Evolutionary conservation across 2,113 vertebrate species (phyloP).

Genomic region (Crotophaga sulcirostris): DNA sequence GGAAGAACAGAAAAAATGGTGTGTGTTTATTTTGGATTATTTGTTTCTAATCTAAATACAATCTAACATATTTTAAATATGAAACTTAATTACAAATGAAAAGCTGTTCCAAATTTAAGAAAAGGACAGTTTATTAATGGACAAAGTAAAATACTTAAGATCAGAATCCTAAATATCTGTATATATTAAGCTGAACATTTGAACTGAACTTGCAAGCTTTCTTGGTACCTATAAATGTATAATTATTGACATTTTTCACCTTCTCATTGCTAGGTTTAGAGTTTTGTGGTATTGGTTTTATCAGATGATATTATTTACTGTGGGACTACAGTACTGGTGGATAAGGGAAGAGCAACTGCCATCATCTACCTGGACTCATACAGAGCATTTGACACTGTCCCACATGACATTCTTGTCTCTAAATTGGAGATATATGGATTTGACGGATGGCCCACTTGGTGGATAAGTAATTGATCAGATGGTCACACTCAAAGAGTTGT

Average conservation of each 20-base stretch:
- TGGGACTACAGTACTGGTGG: no score
- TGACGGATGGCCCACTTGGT: no score
- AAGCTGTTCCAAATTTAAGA: background rate
- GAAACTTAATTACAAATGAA: background rate
- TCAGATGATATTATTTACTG: no score
- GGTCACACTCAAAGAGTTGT: no score
- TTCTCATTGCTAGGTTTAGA: no score
- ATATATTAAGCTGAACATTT: background rate
- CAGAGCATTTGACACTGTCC: no score
- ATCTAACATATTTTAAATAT: background rate
- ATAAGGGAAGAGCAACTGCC: no score
- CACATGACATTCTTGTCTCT: no score
- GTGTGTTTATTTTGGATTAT: background rate
- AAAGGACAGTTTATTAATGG: background rate
- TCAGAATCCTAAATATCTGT: background rate
- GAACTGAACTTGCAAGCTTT: background rate
- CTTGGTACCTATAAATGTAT: background rate
- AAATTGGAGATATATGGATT: no score
- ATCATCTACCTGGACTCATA: no score
- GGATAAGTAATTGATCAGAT: no score
- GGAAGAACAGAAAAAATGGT: background rate
- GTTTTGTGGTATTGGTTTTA: no score
- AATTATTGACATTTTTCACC: background rate
- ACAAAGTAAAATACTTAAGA: background rate
- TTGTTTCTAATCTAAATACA: background rate